phyloP scores from a whole-genome alignment of 2,888 invertebrate genomes.

The Aphidoletes aphidimyza region DNA sequence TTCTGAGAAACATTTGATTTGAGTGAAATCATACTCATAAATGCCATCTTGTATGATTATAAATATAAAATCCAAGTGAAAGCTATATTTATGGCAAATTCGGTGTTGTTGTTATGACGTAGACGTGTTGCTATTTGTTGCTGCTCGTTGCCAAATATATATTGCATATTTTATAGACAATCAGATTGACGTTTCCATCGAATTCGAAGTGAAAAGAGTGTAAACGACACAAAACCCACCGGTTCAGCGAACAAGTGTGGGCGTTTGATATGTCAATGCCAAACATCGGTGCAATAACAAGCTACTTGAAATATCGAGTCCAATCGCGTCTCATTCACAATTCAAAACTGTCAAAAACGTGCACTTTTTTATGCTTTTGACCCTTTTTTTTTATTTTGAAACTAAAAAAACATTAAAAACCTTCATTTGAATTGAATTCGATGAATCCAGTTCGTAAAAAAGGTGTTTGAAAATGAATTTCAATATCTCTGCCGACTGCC shows the following conservation, averaged over 20 bases:
- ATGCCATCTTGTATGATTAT: not conserved
- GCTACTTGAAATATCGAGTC: not conserved
- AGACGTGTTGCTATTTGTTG: too few relatives aligned
- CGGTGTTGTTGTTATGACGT: not conserved
- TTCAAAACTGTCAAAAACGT: not conserved
- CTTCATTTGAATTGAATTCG: too few relatives aligned
- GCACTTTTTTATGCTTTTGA: too few relatives aligned
- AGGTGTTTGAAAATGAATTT: too few relatives aligned
- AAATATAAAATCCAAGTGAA: not conserved
- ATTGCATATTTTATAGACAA: not conserved
- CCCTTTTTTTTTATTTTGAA: too few relatives aligned
- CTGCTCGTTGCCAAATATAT: conserved; percentile 24
- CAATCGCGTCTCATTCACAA: not conserved
- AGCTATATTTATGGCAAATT: not conserved
- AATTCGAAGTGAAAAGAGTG: not conserved
- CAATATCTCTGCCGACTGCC: too few relatives aligned
- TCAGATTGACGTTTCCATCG: not conserved
- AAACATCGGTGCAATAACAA: not conserved
- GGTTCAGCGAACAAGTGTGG: not conserved
- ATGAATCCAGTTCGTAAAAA: too few relatives aligned
- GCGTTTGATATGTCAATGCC: conserved; percentile 19
- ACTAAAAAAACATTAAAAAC: too few relatives aligned
- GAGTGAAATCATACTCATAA: not conserved
- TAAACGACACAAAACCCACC: not conserved
- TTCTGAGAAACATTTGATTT: not conserved